Conservation (phyloP, 2,888 invertebrate species). For the Cinara cedri region DNA sequence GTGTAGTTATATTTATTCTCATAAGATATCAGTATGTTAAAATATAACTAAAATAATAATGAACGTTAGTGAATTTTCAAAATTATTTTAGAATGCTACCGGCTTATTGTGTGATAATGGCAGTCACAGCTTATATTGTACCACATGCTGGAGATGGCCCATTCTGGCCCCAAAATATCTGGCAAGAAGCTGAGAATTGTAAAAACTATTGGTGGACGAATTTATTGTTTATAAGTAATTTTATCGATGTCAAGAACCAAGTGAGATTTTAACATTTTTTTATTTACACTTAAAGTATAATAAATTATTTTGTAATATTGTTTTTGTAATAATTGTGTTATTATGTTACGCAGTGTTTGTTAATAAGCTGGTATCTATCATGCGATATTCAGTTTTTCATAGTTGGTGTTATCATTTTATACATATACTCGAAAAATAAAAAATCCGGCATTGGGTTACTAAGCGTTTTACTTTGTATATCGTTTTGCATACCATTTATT, state of each 20-base stretch:
- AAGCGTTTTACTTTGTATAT: not conserved
- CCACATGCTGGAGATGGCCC: slow-evolving; percentile 58
- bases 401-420: not conserved
- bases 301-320: too few species aligned
- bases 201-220: slow-evolving; percentile 59
- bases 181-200: slow-evolving; percentile 59
- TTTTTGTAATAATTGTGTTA: not conserved
- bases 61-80: too few species aligned
- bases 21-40: not conserved
- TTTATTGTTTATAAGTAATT: slow-evolving; percentile 59
- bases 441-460: slow-evolving; percentile 11
- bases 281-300: not conserved
- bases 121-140: slow-evolving; percentile 41
- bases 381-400: slow-evolving; percentile 16
- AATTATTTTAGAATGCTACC: slow-evolving; percentile 43
- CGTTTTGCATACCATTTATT: not conserved
- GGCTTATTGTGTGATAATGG: slow-evolving; percentile 34
- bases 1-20: not conserved
- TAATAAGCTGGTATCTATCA: slow-evolving; percentile 11
- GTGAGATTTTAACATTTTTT: slow-evolving; percentile 37
- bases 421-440: not conserved
- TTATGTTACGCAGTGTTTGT: not conserved
- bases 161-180: slow-evolving; percentile 58
- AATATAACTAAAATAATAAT: not conserved
- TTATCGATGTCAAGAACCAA: slow-evolving; percentile 58